Conservation (phyloP, 2,888 invertebrate genomes). For the Noctuana brunneofusca region DNA sequence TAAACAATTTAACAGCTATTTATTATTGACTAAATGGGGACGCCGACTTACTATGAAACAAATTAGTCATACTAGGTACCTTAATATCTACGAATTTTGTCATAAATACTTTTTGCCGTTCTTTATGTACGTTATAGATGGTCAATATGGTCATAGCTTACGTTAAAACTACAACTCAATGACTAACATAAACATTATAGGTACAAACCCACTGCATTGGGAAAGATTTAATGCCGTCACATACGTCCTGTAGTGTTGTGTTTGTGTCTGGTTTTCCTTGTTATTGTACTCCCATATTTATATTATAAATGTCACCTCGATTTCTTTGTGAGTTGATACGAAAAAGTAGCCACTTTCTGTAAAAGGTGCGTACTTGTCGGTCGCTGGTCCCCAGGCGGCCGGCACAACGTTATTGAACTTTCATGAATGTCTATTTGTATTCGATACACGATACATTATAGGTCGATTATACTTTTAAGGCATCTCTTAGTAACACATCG, state of each 20-base stretch:
- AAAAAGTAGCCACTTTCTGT: constrained; percentile 26
- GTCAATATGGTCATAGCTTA: too few relatives aligned
- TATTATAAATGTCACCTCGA: constrained; percentile 21
- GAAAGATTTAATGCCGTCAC: not conserved
- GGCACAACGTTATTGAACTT: constrained; percentile 58
- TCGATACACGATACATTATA: constrained; percentile 10
- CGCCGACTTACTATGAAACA: not conserved
- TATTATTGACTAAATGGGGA: constrained; percentile 20
- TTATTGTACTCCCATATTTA: constrained; percentile 17
- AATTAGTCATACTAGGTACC: constrained; percentile 16
- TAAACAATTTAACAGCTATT: not conserved
- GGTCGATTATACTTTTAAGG: constrained; percentile 11
- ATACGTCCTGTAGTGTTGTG: not conserved
- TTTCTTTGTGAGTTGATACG: constrained; percentile 18
- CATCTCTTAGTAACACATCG: not conserved
- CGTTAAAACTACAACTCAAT: too few relatives aligned
- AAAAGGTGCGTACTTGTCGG: constrained; percentile 25
- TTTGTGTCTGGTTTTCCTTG: constrained; percentile 8
- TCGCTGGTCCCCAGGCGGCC: constrained; percentile 35
- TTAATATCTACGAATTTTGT: constrained; percentile 11
- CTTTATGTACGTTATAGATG: too few relatives aligned
- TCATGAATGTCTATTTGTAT: constrained; percentile 40
- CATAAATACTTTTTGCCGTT: not conserved
- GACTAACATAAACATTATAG: too few relatives aligned
- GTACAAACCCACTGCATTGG: too few relatives aligned